Evolutionary conservation across 1,140 invertebrate genomes (phyloP).

Genomic region (Orius insidiosus): DNA sequence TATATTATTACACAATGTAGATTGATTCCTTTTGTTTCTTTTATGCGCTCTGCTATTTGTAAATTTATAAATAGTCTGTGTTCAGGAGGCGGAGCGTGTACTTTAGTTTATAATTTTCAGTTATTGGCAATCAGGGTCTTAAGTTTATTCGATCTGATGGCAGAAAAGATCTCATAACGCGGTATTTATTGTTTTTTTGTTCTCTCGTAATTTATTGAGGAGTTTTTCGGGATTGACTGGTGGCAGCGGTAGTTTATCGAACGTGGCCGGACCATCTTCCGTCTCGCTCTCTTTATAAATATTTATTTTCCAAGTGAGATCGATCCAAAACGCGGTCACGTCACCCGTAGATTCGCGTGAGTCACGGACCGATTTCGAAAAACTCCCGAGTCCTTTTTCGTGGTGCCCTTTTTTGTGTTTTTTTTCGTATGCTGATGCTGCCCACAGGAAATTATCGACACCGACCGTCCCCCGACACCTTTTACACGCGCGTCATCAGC

Average conservation of each 20-base stretch:
- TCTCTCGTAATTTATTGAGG: not conserved
- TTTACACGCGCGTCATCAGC: not conserved
- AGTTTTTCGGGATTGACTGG: not conserved
- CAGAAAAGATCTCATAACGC: not conserved
- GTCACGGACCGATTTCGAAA: constrained; percentile 2
- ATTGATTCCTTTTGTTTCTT: constrained; percentile 1
- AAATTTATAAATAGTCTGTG: constrained; percentile 10
- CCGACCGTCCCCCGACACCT: too few relatives aligned
- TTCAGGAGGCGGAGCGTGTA: constrained; percentile 1
- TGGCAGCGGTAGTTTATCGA: constrained; percentile 3
- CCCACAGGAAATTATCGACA: too few relatives aligned
- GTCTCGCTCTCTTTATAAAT: constrained; percentile 8
- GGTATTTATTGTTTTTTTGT: too few relatives aligned
- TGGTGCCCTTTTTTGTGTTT: too few relatives aligned
- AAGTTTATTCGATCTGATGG: not conserved
- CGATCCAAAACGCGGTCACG: constrained; percentile 7
- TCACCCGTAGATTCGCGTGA: not conserved
- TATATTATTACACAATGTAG: too few relatives aligned
- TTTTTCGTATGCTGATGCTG: too few relatives aligned
- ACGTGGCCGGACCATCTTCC: constrained; percentile 1
- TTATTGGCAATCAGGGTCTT: constrained; percentile 9
- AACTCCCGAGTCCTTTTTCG: too few relatives aligned
- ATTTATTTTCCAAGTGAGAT: constrained; percentile 8
- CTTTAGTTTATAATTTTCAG: not conserved
- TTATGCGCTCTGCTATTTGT: constrained; percentile 7